phyloP scores from a whole-genome alignment of 2,888 invertebrate genomes.

The Xestobium rufovillosum region DNA sequence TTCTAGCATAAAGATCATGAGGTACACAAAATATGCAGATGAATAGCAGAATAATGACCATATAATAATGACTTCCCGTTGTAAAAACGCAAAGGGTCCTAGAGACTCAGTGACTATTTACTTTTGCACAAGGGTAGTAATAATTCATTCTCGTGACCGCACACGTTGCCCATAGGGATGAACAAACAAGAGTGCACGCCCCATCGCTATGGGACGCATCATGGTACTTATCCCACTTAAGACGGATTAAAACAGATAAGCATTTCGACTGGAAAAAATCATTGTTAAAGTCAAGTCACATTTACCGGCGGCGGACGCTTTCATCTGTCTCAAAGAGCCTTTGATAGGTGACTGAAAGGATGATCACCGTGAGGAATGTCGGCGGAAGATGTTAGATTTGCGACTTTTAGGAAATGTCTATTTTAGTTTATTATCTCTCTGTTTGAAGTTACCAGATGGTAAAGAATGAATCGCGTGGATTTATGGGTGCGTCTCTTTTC shows the following conservation, averaged over 20 bases:
- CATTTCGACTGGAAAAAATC: constrained; percentile 27
- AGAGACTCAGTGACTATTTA: too few species aligned
- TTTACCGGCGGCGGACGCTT: constrained; percentile 25
- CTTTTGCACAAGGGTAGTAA: constrained; percentile 18
- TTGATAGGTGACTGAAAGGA: constrained; percentile 12
- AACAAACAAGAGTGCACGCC: constrained; percentile 12
- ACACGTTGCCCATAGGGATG: constrained; percentile 16
- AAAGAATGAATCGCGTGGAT: too few species aligned
- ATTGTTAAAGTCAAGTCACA: constrained; percentile 30
- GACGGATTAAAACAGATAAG: constrained; percentile 25
- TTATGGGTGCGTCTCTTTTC: too few species aligned
- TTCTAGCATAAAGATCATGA: too few species aligned
- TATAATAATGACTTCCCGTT: too few species aligned
- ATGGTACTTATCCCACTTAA: constrained; percentile 26
- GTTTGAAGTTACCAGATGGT: too few species aligned
- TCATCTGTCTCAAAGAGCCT: constrained; percentile 25
- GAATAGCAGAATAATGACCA: too few species aligned
- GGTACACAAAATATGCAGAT: too few species aligned
- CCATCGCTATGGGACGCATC: constrained; percentile 12
- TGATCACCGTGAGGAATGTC: too few species aligned
- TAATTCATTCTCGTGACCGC: constrained; percentile 20
- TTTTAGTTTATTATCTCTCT: too few species aligned
- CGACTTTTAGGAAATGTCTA: too few species aligned
- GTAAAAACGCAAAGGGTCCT: too few species aligned
- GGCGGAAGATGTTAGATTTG: constrained; percentile 7